A percentile compares a stretch with the other conserved stretches of the same genome.
Evolutionary conservation across 2,113 vertebrate species (phyloP).

Genomic region (Gobiocypris rarus): DNA sequence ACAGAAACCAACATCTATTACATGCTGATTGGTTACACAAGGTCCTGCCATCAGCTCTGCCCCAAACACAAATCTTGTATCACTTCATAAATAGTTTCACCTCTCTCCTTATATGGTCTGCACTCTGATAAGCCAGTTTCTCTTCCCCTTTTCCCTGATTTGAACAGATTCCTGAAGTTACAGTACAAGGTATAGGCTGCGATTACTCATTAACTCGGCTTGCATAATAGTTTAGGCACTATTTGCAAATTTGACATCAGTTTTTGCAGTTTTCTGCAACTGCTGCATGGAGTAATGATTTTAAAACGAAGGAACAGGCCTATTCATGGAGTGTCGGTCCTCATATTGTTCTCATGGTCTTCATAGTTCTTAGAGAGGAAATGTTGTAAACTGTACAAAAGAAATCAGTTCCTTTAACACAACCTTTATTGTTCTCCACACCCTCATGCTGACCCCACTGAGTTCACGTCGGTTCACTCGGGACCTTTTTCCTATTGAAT

Average conservation of each 20-base stretch:
- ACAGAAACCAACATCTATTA: constrained; percentile 39
- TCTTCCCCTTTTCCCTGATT: constrained; percentile 65
- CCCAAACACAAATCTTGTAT: constrained; percentile 60
- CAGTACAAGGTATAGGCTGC: constrained; percentile 57
- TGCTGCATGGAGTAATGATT: background rate
- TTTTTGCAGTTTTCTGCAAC: background rate
- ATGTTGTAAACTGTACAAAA: constrained; percentile 22
- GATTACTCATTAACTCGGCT: constrained; percentile 71
- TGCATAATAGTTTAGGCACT: background rate
- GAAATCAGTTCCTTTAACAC: constrained; percentile 46
- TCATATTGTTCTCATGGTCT: constrained; percentile 34
- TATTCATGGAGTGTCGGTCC: background rate
- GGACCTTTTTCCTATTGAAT: background rate
- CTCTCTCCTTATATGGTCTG: constrained; percentile 73
- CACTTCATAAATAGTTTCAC: constrained; percentile 73
- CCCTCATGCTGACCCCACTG: constrained; percentile 35
- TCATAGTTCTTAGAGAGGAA: constrained; percentile 26
- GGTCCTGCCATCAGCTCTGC: constrained; percentile 44
- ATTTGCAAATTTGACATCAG: background rate
- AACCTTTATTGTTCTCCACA: constrained; percentile 47
- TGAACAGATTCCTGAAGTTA: constrained; percentile 58
- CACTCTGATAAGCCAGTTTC: constrained; percentile 80
- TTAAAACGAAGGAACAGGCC: background rate
- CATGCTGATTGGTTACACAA: constrained; percentile 49
- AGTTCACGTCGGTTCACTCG: constrained; percentile 19